Evolutionary conservation across 2,888 invertebrate species (phyloP).

Genomic region (Hecatera dysodea): DNA sequence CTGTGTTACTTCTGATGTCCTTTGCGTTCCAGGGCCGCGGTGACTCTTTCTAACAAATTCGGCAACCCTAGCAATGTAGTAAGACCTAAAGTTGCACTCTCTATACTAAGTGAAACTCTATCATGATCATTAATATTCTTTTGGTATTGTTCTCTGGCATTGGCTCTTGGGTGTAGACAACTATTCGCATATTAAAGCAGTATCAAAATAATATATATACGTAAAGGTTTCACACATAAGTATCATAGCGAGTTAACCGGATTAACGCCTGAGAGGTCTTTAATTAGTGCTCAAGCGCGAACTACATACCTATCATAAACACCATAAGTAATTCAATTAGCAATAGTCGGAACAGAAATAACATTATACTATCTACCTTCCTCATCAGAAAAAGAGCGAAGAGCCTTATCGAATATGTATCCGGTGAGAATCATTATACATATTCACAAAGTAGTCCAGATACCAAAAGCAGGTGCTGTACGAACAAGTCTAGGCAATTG

Average conservation of each 20-base stretch:
- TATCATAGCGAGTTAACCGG: slow-evolving; percentile 16
- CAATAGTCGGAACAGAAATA: not conserved
- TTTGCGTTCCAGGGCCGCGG: too few species aligned
- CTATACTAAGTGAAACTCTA: not conserved
- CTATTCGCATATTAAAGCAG: too few species aligned
- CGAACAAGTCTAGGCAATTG: slow-evolving; percentile 1
- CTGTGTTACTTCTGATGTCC: too few species aligned
- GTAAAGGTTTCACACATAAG: not conserved
- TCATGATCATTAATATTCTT: not conserved
- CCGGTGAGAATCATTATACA: not conserved
- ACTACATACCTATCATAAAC: slow-evolving; percentile 3
- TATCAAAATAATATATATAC: slow-evolving; percentile 1
- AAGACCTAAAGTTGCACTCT: too few species aligned
- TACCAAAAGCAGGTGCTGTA: slow-evolving; percentile 26
- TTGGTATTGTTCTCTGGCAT: too few species aligned
- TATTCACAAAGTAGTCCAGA: slow-evolving; percentile 11
- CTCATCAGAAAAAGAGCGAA: slow-evolving; percentile 14
- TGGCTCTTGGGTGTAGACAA: too few species aligned
- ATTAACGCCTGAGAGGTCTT: slow-evolving; percentile 29
- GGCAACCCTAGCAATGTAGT: too few species aligned
- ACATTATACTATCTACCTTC: slow-evolving; percentile 10
- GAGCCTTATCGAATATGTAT: not conserved
- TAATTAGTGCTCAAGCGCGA: slow-evolving; percentile 35
- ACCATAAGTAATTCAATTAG: slow-evolving; percentile 18
- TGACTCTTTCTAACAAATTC: too few species aligned